Evolutionary conservation across 92 coral and sea anemone genomes (phyloP).

Genomic region (Chrysogorgia sp.): DNA sequence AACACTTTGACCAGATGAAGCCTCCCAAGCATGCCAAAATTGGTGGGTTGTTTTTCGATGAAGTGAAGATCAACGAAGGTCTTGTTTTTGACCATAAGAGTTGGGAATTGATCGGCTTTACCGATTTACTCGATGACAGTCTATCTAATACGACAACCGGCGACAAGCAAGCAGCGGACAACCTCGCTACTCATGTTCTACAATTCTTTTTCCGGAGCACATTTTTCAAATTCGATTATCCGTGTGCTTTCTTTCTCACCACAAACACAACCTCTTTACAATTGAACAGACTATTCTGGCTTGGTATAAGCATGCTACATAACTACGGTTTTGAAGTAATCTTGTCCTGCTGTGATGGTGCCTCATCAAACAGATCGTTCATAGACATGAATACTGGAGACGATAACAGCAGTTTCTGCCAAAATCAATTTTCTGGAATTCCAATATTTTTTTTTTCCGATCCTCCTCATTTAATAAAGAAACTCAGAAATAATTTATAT

Average conservation of each 20-base stretch:
- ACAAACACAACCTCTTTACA: slow-evolving; percentile 36
- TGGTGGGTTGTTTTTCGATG: slow-evolving; percentile 29
- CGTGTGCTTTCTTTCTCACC: slow-evolving; percentile 41
- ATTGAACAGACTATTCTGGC: slow-evolving; percentile 52
- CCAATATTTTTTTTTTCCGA: slow-evolving; percentile 53
- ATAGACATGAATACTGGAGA: slow-evolving; percentile 36
- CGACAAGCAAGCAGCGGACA: background rate
- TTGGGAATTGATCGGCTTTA: slow-evolving; percentile 32
- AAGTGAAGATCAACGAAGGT: slow-evolving; percentile 30
- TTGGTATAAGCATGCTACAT: slow-evolving; percentile 48
- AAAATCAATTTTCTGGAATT: slow-evolving; percentile 29
- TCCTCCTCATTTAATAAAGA: slow-evolving; percentile 54
- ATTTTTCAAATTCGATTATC: slow-evolving; percentile 31
- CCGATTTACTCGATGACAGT: slow-evolving; percentile 21
- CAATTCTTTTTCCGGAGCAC: slow-evolving; percentile 46
- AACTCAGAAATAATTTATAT: slow-evolving; percentile 31
- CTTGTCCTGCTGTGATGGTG: slow-evolving; percentile 51
- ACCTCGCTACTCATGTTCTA: slow-evolving; percentile 36
- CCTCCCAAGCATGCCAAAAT: slow-evolving; percentile 34
- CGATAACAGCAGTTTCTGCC: slow-evolving; percentile 9
- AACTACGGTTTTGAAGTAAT: slow-evolving; percentile 42
- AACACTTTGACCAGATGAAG: slow-evolving; percentile 11
- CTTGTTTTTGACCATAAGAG: slow-evolving; percentile 23
- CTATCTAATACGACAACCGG: background rate
- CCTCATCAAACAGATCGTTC: slow-evolving; percentile 51